Evolutionary conservation across 2,113 vertebrate species (phyloP), one percentile per base, ranked within the genome.

Genomic region (Hiodon alosoides): DNA sequence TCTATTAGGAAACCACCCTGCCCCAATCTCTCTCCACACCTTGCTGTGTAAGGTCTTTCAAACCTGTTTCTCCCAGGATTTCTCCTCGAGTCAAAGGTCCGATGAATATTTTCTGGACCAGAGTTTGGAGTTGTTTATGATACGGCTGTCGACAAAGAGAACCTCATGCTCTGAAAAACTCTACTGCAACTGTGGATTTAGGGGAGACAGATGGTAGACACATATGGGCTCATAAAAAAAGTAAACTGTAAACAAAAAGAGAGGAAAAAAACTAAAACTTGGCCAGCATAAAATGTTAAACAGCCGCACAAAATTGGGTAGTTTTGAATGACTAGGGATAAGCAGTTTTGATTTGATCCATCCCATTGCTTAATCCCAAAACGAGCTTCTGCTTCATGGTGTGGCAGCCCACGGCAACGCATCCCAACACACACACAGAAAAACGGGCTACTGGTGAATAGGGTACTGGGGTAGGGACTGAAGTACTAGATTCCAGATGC

Each of bases 151-250:
- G 61, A 66, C 10, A 13, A 3, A 57, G 46, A 3, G 46, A 14
- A 3, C 6, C 53, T 59, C 17, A 31, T 62, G 55, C 17, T 46
- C 54, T 67, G 61, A 73, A 47, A 69, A 55, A 69, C 70, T 9
- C 58, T 51, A 72, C 60, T 53, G 47, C 17, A 59, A 73, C 70
- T 47, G 67, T 50, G 68, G 75, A 66, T 80, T 84, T 86, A 79
- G 76, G 85, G 81, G 79, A 84, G 85, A 84, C 89, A 92, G 89
- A 90, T 89, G 89, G 89, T 68, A 55, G 51, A 69, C 81, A 85
- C 89, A 91, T 91, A 91, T 89, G 90, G 86, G 81, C 83, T 79
- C 82, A 85, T 88, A 73, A 57, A 89, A 79, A 79, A 64, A 80
- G 14, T 81, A 54, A 80, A 77, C 75, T 76, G 77, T 78, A 82